Conservation (phyloP, 1,140 invertebrate species). For the Drosophila prosaltans region DNA sequence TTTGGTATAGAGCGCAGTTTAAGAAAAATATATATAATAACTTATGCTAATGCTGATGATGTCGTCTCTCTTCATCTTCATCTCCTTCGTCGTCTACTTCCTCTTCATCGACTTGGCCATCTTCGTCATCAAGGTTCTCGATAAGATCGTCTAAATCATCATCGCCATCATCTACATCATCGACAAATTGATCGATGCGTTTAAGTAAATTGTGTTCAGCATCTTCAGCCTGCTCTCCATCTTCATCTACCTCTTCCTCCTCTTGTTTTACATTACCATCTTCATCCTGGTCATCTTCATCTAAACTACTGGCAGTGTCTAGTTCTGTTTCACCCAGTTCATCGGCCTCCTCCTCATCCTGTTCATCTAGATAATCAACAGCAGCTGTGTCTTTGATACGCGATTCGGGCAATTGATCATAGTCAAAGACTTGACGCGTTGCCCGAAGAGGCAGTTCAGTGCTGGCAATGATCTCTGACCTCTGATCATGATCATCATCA, state of each 20-base stretch:
- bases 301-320: constrained; percentile 5
- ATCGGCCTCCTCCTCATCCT: constrained; percentile 30
- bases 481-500: constrained; percentile 35
- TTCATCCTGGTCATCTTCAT: constrained; percentile 31
- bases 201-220: constrained; percentile 70
- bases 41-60: constrained; percentile 48
- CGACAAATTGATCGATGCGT: constrained; percentile 74
- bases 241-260: constrained; percentile 34
- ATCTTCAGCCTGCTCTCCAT: constrained; percentile 36
- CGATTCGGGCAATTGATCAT: constrained; percentile 81
- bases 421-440: constrained; percentile 77
- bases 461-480: constrained; percentile 54
- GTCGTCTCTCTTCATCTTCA: constrained; percentile 38
- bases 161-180: constrained; percentile 66
- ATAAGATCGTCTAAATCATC: constrained; percentile 71
- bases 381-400: constrained; percentile 42
- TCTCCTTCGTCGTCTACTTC: constrained; percentile 25
- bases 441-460: constrained; percentile 64
- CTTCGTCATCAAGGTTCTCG: constrained; percentile 43
- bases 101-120: constrained; percentile 23
- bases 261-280: constrained; percentile 28
- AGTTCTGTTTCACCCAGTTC: constrained; percentile 31
- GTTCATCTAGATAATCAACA: constrained; percentile 42
- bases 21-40: constrained; percentile 49
- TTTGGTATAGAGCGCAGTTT: constrained; percentile 79